Evolutionary conservation across 2,797 vertebrate genomes (phyloP).

Genomic region (Melanotaenia trifasciata): DNA sequence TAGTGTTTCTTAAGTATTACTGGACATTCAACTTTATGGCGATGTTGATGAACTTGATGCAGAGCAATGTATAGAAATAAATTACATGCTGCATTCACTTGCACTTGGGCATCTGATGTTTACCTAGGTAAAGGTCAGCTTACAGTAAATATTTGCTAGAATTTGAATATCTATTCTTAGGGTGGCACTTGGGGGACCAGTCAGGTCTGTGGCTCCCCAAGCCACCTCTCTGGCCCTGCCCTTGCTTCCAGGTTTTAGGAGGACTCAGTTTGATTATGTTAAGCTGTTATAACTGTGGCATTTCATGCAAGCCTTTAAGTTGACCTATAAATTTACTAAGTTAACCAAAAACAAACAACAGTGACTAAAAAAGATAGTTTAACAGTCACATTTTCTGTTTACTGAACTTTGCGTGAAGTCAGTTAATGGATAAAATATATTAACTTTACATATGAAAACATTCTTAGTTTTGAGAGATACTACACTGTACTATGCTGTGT

Average conservation of each 20-base stretch:
- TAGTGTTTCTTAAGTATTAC: no score
- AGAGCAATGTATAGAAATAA: no score
- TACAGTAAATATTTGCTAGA: no score
- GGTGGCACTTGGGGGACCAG: no score
- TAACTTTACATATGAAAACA: not conserved
- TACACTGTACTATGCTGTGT: not conserved
- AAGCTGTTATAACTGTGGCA: not conserved
- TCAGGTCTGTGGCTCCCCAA: no score
- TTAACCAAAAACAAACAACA: not conserved
- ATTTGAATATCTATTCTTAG: no score
- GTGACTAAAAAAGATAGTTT: not conserved
- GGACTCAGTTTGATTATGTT: not conserved
- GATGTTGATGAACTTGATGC: no score
- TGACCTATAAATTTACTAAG: not conserved
- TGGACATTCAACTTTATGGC: no score
- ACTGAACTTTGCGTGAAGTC: not conserved
- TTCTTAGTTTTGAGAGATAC: not conserved
- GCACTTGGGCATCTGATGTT: no score
- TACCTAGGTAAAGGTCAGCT: no score
- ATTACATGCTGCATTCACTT: no score
- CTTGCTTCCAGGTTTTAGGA: not conserved
- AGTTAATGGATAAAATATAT: not conserved
- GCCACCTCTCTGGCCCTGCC: no score
- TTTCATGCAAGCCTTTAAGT: not conserved
- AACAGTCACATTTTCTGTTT: not conserved